A percentile compares a stretch with the other conserved stretches of the same genome.
Evolutionary conservation across 1,140 invertebrate genomes (phyloP).

Genomic region (Trigoniulus corallinus): DNA sequence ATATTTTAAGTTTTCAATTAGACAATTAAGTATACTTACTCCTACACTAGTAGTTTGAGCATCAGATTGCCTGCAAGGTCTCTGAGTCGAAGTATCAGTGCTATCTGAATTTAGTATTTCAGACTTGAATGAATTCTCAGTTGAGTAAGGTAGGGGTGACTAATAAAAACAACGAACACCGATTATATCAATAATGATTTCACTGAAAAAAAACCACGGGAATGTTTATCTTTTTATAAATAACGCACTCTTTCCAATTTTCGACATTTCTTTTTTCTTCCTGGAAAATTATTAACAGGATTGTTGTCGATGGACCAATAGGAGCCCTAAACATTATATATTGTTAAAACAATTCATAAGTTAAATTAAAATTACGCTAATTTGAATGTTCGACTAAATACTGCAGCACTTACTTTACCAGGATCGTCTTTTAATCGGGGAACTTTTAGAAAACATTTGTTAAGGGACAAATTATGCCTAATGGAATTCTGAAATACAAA

Average conservation of each 20-base stretch:
- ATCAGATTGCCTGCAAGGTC: too few species aligned
- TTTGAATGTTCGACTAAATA: background rate
- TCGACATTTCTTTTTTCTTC: constrained; percentile 14
- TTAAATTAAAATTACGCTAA: background rate
- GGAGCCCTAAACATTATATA: constrained; percentile 26
- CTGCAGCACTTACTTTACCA: constrained; percentile 24
- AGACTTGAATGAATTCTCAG: background rate
- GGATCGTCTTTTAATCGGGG: constrained; percentile 43
- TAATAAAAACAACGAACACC: background rate
- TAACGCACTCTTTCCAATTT: background rate
- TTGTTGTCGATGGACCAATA: constrained; percentile 41
- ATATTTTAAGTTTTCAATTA: too few species aligned
- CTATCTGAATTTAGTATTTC: background rate
- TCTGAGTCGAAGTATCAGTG: background rate
- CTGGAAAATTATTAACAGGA: constrained; percentile 16
- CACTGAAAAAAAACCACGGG: background rate
- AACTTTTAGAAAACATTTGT: constrained; percentile 45
- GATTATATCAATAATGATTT: background rate
- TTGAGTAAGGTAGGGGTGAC: background rate
- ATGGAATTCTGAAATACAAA: constrained; percentile 29
- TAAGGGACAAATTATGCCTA: constrained; percentile 33
- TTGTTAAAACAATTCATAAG: background rate
- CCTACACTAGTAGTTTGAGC: too few species aligned
- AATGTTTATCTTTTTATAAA: background rate
- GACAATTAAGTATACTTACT: too few species aligned